phyloP scores from a whole-genome alignment of 2,888 invertebrate species.

The Latrodectus elegans region DNA sequence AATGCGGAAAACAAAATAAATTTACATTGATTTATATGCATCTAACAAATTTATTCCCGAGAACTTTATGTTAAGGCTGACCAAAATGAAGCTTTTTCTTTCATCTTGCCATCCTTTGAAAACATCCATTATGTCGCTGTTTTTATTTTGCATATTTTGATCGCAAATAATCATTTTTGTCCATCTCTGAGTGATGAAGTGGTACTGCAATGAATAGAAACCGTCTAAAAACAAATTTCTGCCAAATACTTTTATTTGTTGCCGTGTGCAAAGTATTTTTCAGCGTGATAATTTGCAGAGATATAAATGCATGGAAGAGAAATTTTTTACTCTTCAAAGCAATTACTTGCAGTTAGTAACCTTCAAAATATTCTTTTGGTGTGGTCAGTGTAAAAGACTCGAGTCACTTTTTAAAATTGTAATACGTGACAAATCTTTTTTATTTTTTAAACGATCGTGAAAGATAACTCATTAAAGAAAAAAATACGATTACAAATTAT shows the following conservation, averaged over 20 bases:
- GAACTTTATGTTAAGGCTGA: background rate
- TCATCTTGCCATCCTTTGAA: constrained; percentile 14
- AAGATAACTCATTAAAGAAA: too few species aligned
- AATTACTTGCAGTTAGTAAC: too few species aligned
- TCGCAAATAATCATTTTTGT: constrained; percentile 27
- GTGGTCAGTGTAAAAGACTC: too few species aligned
- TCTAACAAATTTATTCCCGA: background rate
- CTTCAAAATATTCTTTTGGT: too few species aligned
- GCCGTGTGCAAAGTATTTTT: too few species aligned
- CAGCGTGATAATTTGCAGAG: too few species aligned
- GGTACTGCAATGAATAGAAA: background rate
- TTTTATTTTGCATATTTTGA: constrained; percentile 23
- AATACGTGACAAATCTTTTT: too few species aligned
- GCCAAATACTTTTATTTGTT: background rate
- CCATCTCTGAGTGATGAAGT: constrained; percentile 33
- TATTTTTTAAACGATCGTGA: too few species aligned
- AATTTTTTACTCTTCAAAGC: too few species aligned
- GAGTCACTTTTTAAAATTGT: too few species aligned
- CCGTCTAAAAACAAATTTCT: constrained; percentile 5
- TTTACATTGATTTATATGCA: constrained; percentile 48
- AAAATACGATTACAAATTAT: too few species aligned
- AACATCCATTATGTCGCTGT: constrained; percentile 33
- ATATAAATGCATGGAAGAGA: too few species aligned
- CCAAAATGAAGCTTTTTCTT: background rate
- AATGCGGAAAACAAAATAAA: constrained; percentile 19